Percentiles rank a stretch among this genome's conserved stretches.
Evolutionary conservation across 2,113 vertebrate species (phyloP).

Genomic region (Hystrix cristata): DNA sequence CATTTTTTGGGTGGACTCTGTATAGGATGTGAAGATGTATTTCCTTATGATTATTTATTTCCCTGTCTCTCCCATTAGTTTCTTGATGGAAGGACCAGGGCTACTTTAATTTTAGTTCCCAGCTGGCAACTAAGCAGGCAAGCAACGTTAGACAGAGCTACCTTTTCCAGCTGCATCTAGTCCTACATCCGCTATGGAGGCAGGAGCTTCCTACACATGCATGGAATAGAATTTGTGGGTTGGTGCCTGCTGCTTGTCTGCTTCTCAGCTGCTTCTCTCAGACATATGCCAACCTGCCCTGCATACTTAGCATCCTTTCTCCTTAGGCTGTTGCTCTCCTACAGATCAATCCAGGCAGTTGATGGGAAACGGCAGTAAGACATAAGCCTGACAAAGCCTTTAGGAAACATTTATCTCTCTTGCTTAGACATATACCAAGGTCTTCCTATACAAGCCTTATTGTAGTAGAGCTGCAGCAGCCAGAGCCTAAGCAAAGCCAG

Average conservation of each 20-base stretch:
- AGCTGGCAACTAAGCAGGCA: background rate
- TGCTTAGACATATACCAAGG: background rate
- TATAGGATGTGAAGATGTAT: background rate
- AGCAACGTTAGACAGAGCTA: background rate
- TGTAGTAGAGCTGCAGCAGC: background rate
- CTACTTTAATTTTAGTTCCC: background rate
- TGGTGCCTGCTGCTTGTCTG: background rate
- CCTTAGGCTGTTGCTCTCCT: background rate
- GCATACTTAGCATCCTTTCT: background rate
- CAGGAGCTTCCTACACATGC: background rate
- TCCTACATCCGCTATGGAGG: background rate
- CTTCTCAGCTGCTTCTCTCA: background rate
- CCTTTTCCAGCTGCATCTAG: background rate
- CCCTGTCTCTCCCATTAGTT: background rate
- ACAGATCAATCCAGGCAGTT: background rate
- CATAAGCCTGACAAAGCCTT: background rate
- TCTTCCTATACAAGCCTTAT: background rate
- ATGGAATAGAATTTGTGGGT: background rate
- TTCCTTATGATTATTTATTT: constrained; percentile 16
- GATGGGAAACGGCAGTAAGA: background rate
- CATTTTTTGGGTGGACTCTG: too few species aligned
- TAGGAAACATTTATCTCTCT: background rate
- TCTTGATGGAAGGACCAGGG: background rate
- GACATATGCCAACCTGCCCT: background rate
- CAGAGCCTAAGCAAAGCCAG: background rate